phyloP scores from a whole-genome alignment of 1,140 invertebrate genomes.

The Battus philenor region DNA sequence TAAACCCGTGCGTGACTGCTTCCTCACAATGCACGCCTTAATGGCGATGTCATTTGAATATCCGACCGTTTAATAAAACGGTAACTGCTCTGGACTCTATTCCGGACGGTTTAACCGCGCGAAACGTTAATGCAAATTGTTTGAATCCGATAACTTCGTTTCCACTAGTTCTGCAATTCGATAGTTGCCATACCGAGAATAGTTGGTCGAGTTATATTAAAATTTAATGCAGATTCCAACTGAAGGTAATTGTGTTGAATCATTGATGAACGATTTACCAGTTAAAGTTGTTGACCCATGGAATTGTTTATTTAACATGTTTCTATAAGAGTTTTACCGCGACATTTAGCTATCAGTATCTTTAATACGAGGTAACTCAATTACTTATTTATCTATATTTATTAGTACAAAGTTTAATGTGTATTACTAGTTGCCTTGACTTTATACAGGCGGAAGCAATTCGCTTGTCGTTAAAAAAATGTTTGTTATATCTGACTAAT shows the following conservation, averaged over 20 bases:
- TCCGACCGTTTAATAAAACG: constrained; percentile 16
- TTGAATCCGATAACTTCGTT: constrained; percentile 27
- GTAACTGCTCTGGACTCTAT: constrained; percentile 18
- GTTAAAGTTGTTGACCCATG: not conserved
- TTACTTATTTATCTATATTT: no score
- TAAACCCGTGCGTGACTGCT: constrained; percentile 11
- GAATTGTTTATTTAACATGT: not conserved
- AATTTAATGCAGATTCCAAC: constrained; percentile 14
- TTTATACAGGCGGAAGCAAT: no score
- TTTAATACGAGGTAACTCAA: no score
- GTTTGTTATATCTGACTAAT: no score
- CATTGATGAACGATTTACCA: not conserved
- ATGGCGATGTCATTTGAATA: constrained; percentile 16
- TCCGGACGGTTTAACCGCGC: constrained; percentile 23
- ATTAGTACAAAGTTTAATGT: no score
- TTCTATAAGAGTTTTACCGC: no score
- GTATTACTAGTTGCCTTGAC: no score
- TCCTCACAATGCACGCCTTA: constrained; percentile 8
- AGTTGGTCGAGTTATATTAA: constrained; percentile 19
- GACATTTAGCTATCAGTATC: no score
- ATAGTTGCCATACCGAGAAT: constrained; percentile 21
- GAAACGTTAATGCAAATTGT: constrained; percentile 26
- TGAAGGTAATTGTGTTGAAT: constrained; percentile 2
- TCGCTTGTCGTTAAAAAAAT: no score
- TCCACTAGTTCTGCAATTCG: constrained; percentile 25